Base-by-base conservation (phyloP, 1,140 invertebrate species). In the Caenorhabditis latens region DNA sequence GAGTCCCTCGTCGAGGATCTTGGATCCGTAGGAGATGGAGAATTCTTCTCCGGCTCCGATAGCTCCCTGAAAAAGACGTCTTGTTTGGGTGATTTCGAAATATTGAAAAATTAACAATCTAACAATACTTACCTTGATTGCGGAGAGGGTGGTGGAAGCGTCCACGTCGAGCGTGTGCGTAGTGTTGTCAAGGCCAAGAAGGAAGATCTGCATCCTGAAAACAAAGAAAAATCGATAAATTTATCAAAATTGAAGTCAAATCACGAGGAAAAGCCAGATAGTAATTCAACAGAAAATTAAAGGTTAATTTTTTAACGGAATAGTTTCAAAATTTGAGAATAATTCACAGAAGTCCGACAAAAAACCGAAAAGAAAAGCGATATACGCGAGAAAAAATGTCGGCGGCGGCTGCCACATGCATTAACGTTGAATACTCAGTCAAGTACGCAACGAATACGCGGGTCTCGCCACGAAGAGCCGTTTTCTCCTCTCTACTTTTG, bases 1-100 rank as follows among this genome's bases (percentile, higher is more conserved):
- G 53, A 43, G n/a, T 8, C 88, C 89, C 55, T 87, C 40, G 67
- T 75, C 50, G 7, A 89, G 67, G 55, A 89, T 43, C 84, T 57
- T 89, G 13, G 75, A 88, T 65, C 90, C 88, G 83, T 84, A 61
- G 55, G 55, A 84, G 55, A 84, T 58, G 40, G 83, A 84, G 55
- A 61, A 65, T 24, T 58, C 53, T 58, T 58, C 53, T 58, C 83
- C 58, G 55, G 83, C 83, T 61, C 83, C 83, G 55, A 84, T 84
- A 32, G 61, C 55, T 48, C 58, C 53, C 83, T 84, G 55, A 40
- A 63, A 58, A 84, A 61, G 14, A 6, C 4, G 13, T n/a, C 6
- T 61, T 21, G 19, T 63, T 42, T n/a, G 50, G 3, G 16, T 11
- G 53, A 79, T 50, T 79, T 79, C 71, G n/a, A 8, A 79, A 50